Evolutionary conservation across 2,888 invertebrate species (phyloP), one percentile per base, ranked within the genome.

Genomic region (Mythimna albipuncta): DNA sequence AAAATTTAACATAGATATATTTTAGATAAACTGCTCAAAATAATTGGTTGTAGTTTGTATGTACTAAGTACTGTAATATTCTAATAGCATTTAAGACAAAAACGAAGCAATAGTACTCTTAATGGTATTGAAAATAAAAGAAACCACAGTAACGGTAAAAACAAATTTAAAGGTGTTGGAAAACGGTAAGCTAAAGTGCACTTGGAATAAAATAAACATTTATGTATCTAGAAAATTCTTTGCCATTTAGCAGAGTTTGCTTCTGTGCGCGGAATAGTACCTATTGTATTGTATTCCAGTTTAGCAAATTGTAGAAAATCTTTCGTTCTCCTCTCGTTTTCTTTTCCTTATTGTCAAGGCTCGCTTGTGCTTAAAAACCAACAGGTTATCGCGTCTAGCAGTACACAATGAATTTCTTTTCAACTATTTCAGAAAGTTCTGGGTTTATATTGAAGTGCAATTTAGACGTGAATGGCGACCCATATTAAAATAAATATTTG

Each of bases 171-270:
- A 81, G 55, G 66, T 67, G 72, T 69, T 50, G 35, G 64, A 47
- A 57, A 76, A 79, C 61, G 65, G 62, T 72, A 72, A 84, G 69
- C 73, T 70, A 61, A 77, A 82, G 69, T 81, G 78, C 78, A 69
- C 61, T 77, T 72, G 57, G 52, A 83, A 69, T 75, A 75, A 84
- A 80, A 79, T 79, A 81, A 81, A 79, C 68, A 79, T 69, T 74
- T 63, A 63, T 68, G 52, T 63, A 52, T 70, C 58, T 55, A 54
- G 19, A 66, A 72, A 79, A 72, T 57, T 41, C 9, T 57, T 19
- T 59, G 19, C 35, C 41, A 59, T 66, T 65, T 63, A 35, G 11
- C 69, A 44, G 35, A 69, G 71, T 74, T 61, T 69, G 35, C 16
- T 21, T 72, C 69, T 62, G 47, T 10, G 26, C 50, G 19, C 41